These are phyloP conservation scores for Sycophila sp. DNA, from an alignment of 1,140 invertebrate species.

Conservation along the genomic window DNA sequence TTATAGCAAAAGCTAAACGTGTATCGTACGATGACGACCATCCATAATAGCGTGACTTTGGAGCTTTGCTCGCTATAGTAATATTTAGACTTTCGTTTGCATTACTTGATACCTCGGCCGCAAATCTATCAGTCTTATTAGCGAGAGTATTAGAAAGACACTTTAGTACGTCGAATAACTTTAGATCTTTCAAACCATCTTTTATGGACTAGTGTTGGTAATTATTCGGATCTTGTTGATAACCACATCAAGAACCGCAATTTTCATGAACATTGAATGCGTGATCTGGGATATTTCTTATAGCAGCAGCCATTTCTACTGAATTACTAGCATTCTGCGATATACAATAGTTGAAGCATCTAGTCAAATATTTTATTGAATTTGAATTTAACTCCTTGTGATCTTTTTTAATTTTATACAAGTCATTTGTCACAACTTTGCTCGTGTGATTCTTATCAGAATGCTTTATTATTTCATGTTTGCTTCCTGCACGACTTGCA, in stretches of 20 bases:
- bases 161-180: not conserved
- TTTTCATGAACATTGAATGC: not conserved
- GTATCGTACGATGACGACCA: not conserved
- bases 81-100: conserved; percentile 25
- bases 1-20: not conserved
- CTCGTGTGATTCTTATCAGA: conserved; percentile 14
- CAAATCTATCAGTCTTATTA: conserved; percentile 12
- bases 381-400: conserved; percentile 18
- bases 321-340: not conserved
- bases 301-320: not conserved
- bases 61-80: conserved; percentile 3
- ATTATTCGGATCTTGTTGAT: not conserved
- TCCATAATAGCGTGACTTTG: not conserved
- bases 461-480: conserved; percentile 9
- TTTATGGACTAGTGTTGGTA: not conserved
- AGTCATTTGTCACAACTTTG: conserved; percentile 8
- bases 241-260: conserved; percentile 13
- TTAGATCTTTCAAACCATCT: not conserved
- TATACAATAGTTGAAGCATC: conserved; percentile 6
- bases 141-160: conserved; percentile 8
- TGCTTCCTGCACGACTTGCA: not conserved
- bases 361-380: not conserved
- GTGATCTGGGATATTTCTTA: conserved; percentile 1
- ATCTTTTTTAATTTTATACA: conserved; percentile 10
- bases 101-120: conserved; percentile 23